These are phyloP conservation scores for Aythya baeri DNA, from an alignment of 2,113 vertebrate genomes.

Conservation along the genomic window DNA sequence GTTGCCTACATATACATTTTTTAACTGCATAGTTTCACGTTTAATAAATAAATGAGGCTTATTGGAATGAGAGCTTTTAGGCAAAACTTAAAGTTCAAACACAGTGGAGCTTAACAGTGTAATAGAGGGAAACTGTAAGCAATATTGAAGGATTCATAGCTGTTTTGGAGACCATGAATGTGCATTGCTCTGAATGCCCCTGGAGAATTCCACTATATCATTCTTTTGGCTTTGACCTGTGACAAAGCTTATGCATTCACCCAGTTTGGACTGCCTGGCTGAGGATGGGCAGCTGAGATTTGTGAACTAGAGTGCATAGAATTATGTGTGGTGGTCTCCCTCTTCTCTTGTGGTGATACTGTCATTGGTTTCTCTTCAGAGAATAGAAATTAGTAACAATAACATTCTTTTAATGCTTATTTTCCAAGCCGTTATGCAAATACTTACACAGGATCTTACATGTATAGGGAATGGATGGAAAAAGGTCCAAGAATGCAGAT, in stretches of 20 bases:
- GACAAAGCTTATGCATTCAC: neutral
- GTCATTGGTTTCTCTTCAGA: neutral
- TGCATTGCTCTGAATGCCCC: rapidly evolving
- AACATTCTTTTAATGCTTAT: neutral
- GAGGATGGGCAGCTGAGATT: neutral
- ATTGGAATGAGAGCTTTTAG: neutral
- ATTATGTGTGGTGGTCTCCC: rapidly evolving
- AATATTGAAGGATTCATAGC: neutral
- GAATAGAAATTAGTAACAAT: neutral
- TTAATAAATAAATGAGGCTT: neutral
- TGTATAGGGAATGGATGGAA: neutral
- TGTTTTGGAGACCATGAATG: neutral
- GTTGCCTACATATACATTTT: neutral
- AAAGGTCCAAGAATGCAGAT: neutral
- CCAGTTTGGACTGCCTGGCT: neutral
- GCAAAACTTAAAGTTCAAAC: neutral
- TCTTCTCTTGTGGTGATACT: neutral
- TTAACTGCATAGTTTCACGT: neutral
- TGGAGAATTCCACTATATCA: neutral
- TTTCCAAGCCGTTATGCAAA: neutral
- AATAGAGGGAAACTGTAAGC: neutral
- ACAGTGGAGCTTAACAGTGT: neutral
- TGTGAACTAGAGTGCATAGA: neutral
- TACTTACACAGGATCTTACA: neutral
- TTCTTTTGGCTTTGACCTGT: neutral